A percentile compares a stretch with the other conserved stretches of the same genome.
Evolutionary conservation across 2,797 vertebrate genomes (phyloP).

Genomic region (Clarias pachynema): DNA sequence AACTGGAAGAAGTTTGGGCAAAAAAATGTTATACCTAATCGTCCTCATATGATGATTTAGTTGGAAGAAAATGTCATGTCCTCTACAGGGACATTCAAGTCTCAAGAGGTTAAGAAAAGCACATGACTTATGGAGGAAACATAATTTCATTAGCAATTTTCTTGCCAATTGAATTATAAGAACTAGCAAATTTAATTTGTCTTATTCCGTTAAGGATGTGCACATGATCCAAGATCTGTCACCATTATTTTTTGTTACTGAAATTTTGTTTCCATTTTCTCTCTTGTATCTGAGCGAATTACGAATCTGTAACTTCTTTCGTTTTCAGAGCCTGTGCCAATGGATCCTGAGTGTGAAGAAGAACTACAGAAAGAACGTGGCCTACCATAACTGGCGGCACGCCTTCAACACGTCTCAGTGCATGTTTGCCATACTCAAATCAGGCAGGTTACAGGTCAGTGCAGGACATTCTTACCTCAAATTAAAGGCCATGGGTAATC

Average conservation of each 20-base stretch:
- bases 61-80: too few relatives aligned
- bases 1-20: too few relatives aligned
- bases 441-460: constrained; percentile 89
- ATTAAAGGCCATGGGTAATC: constrained; percentile 3
- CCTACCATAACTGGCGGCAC: constrained; percentile 98
- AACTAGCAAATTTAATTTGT: constrained; percentile 26
- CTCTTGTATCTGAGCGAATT: neutral
- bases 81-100: too few relatives aligned
- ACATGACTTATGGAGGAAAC: neutral
- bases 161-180: constrained; percentile 32
- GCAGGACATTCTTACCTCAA: neutral
- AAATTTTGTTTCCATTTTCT: neutral
- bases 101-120: neutral
- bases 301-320: neutral
- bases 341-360: constrained; percentile 98
- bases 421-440: constrained; percentile 94
- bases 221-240: constrained; percentile 20
- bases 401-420: constrained; percentile 96
- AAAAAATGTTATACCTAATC: too few relatives aligned
- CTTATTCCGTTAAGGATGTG: constrained; percentile 14
- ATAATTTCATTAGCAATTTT: constrained; percentile 43
- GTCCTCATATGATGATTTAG: too few relatives aligned
- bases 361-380: constrained; percentile 94
- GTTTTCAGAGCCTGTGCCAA: constrained; percentile 85
- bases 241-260: constrained; percentile 3